Base-by-base conservation (phyloP, 2,113 vertebrate genomes). In the Esox niger region DNA sequence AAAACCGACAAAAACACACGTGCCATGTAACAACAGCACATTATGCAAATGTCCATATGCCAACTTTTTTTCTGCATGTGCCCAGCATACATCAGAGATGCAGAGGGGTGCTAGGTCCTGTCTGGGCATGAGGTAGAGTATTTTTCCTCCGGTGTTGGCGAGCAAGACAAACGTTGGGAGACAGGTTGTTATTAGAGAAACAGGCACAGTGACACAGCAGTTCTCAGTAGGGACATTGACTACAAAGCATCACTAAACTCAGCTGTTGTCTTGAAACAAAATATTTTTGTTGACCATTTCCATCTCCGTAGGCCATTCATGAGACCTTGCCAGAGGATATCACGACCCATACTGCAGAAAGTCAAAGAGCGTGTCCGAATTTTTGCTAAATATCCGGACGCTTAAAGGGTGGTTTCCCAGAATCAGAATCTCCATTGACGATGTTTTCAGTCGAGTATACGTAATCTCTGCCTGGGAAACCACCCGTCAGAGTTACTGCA, bases 191-290 rank as follows among this genome's bases (percentile, higher is more conserved):
- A 20, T 9, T 26, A 46, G 49, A 27, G 66, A 38, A 23, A 65
- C 32, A 23, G 38, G 30, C 62, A 71, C 82, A 77, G 86, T 88
- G 88, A 89, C 86, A 84, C 83, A 86, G 86, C 88, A 82, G 66
- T 86, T 85, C n/a, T 84, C 60, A 56, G 60, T 9, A 13, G 72
- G 80, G 79, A 84, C 78, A 79, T 62, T 69, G 66, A 66, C 62
- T 68, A 73, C 55, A 64, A 30, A 33, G 30, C 9, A 2, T n/a
- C 30, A 11, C 31, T 35, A 9, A 33, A n/a, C 47, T 43, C 38
- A 67, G 67, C 59, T 35, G 35, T 62, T 75, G 64, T 64, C 69
- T 66, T 81, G 77, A 69, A 83, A 81, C 77, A 72, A 20, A 69
- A 68, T 70, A 54, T 72, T 67, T 77, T 32, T 78, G 52, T 66